Base-by-base conservation (phyloP, 2,113 vertebrate species). In the Melospiza georgiana region DNA sequence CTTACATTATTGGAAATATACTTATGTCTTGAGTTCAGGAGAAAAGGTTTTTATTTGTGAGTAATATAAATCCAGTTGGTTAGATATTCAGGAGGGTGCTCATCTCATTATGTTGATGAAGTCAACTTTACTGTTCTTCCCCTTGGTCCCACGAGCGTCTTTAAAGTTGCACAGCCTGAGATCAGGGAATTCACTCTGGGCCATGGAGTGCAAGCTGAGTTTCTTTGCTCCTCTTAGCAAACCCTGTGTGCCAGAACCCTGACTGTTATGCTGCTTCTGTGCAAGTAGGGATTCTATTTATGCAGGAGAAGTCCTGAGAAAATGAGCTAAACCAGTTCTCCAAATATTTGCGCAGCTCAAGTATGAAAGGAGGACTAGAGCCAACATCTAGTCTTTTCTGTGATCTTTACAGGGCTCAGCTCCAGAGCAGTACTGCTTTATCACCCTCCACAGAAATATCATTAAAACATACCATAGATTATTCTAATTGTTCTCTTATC, bases 261-360 rank as follows among this genome's bases (percentile, higher is more conserved):
- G 52, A 49, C 33, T 65, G 44, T 72, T 83, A 20, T 3, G 5
- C n/a, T 6, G 9, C 74, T 87, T 73, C 81, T 83, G 74, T 76
- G 59, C 39, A 90, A 91, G 51, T 0, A 58, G 35, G 19, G 57
- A 27, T 84, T 77, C 76, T 83, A 61, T 87, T 96, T 93, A 90
- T 73, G 37, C 6, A 3, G 72, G 57, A 81, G 31, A 73, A 90
- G 63, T 83, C 67, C 62, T 91, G 75, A 95, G 93, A 95, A 95
- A 91, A 55, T 65, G 59, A 89, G 71, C 59, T 91, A 23, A 85
- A 94, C 11, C 49, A 51, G 69, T 84, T 93, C 88, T 95, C 73
- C 76, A 76, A 83, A 73, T 88, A 69, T 87, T 95, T 94, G 66
- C 55, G 25, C 43, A 55, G 63, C 66, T 89, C 89, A 83, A 78